Evolutionary conservation across 2,888 invertebrate genomes (phyloP).

Genomic region (Anoncus sp.): DNA sequence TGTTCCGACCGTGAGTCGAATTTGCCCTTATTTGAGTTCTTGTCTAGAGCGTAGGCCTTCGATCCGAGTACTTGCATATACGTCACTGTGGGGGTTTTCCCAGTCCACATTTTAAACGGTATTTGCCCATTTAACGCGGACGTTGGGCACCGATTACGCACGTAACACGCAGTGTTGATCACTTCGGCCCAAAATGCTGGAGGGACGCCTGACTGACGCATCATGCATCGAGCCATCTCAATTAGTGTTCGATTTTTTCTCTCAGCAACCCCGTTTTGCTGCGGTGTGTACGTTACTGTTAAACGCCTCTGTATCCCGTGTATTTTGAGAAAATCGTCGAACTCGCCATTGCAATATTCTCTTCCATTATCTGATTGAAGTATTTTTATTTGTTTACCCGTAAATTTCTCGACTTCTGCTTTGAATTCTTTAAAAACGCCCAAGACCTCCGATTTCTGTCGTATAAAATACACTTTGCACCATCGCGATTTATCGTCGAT

Average conservation of each 20-base stretch:
- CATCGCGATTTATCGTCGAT: conserved; percentile 63
- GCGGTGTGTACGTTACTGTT: conserved; percentile 68
- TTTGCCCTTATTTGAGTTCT: conserved; percentile 35
- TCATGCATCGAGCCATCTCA: conserved; percentile 62
- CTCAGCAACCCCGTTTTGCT: too few species aligned
- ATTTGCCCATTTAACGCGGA: conserved; percentile 43
- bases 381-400: conserved; percentile 58
- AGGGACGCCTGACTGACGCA: conserved; percentile 57
- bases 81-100: conserved; percentile 34
- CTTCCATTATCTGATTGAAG: conserved; percentile 64
- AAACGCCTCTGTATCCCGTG: conserved; percentile 69
- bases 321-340: conserved; percentile 59
- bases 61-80: conserved; percentile 53
- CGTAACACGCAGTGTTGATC: conserved; percentile 64
- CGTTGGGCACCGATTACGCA: conserved; percentile 60
- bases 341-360: conserved; percentile 53
- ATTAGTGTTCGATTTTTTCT: too few species aligned
- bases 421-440: conserved; percentile 53
- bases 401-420: conserved; percentile 36
- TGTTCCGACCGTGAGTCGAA: conserved; percentile 46
- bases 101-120: conserved; percentile 51
- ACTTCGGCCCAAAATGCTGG: too few species aligned
- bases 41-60: conserved; percentile 48
- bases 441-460: conserved; percentile 50
- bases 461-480: conserved; percentile 55